These are phyloP conservation scores for Syrista parreyssii DNA, from an alignment of 2,888 invertebrate genomes.

Conservation along the genomic window DNA sequence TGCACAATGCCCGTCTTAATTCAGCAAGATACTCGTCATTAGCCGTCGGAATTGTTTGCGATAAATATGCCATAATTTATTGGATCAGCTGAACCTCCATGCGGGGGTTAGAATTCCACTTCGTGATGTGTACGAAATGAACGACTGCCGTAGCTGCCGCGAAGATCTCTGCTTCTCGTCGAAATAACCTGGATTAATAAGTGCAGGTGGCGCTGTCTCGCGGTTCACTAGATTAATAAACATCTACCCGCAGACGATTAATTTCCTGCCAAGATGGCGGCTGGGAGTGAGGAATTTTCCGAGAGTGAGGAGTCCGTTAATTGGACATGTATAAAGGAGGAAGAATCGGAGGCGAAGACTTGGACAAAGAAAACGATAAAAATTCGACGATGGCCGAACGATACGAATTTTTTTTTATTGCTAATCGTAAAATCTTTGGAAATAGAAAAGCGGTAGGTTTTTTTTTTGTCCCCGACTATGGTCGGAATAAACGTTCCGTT, in stretches of 20 bases:
- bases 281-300: too few relatives aligned
- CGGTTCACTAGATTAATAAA: too few relatives aligned
- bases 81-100: neutral
- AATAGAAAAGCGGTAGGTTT: neutral
- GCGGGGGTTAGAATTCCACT: too few relatives aligned
- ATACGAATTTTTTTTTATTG: neutral
- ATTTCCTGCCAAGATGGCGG: neutral
- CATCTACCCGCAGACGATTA: neutral
- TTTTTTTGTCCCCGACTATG: too few relatives aligned
- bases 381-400: neutral
- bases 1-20: constrained; percentile 1
- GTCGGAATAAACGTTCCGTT: too few relatives aligned
- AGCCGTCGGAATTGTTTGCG: neutral
- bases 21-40: neutral
- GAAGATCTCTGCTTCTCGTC: too few relatives aligned
- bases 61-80: constrained; percentile 5
- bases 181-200: too few relatives aligned
- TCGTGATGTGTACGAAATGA: too few relatives aligned
- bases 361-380: neutral
- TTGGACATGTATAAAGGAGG: neutral
- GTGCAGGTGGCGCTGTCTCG: too few relatives aligned
- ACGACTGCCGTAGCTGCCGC: too few relatives aligned
- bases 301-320: neutral
- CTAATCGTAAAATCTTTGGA: neutral
- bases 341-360: neutral